These are phyloP conservation scores for Liasis olivaceus DNA, from an alignment of 2,797 vertebrate genomes.

Conservation along the genomic window DNA sequence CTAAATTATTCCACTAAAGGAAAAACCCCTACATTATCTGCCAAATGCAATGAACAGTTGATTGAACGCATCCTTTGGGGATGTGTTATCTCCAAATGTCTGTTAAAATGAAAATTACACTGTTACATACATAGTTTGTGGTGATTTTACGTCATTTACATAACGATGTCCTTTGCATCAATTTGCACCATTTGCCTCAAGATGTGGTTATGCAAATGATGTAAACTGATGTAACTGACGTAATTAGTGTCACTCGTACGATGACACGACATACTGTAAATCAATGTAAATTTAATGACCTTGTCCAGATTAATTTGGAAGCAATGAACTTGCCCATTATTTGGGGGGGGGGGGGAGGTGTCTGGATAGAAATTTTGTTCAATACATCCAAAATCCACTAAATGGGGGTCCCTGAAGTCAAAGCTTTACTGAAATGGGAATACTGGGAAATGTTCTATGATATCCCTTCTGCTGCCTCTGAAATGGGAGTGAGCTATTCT, in stretches of 20 bases:
- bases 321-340: neutral
- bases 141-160: neutral
- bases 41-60: neutral
- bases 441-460: no score
- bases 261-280: neutral
- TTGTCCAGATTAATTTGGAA: neutral
- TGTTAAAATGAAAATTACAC: neutral
- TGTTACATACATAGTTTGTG: neutral
- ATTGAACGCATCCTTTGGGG: neutral
- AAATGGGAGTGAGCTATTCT: no score
- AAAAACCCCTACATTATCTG: neutral
- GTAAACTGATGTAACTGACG: neutral
- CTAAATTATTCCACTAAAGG: neutral
- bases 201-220: neutral
- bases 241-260: neutral
- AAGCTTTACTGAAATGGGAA: no score
- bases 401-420: no score
- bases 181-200: neutral
- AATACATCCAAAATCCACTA: neutral
- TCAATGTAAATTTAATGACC: neutral
- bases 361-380: neutral
- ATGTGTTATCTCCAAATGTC: neutral
- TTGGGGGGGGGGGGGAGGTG: no score
- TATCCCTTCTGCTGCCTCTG: no score
- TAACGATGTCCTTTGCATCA: neutral